A percentile compares a stretch with the other conserved stretches of the same genome.
phyloP scores from a whole-genome alignment of 2,113 vertebrate genomes.

The Leptobrachium ailaonicum region DNA sequence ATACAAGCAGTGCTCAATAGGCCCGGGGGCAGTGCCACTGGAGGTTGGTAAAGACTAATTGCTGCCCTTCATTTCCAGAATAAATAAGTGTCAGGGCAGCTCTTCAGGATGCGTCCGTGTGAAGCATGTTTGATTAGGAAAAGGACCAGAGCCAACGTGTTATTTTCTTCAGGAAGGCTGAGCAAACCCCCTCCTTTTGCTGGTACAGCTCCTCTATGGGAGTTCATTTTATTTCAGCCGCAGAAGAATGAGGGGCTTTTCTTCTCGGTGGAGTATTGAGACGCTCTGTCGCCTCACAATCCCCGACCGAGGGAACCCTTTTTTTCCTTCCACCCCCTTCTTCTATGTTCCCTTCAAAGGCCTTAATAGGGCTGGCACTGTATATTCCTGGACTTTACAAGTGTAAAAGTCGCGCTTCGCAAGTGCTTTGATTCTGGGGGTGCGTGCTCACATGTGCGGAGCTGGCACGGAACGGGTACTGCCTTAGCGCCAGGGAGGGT shows the following conservation, averaged over 20 bases:
- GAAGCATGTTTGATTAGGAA: slow-evolving; percentile 33
- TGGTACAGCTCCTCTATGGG: slow-evolving; percentile 31
- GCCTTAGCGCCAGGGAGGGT: slow-evolving; percentile 11
- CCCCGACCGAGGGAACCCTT: not conserved
- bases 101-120: slow-evolving; percentile 17
- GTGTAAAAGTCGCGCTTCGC: slow-evolving; percentile 44
- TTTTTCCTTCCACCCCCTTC: not conserved
- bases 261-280: slow-evolving; percentile 7
- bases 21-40: not conserved
- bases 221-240: slow-evolving; percentile 42
- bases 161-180: not conserved
- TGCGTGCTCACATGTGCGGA: slow-evolving; percentile 39
- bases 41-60: slow-evolving; percentile 36
- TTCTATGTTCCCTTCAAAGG: slow-evolving; percentile 37
- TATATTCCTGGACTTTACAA: slow-evolving; percentile 40
- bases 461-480: slow-evolving; percentile 53
- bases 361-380: slow-evolving; percentile 25
- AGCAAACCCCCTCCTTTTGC: slow-evolving; percentile 13
- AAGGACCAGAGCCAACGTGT: not conserved
- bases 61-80: slow-evolving; percentile 35
- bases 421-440: slow-evolving; percentile 34
- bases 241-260: slow-evolving; percentile 45
- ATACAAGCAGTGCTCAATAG: slow-evolving; percentile 25
- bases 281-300: slow-evolving; percentile 43
- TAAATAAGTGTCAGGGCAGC: slow-evolving; percentile 26